Evolutionary conservation across 2,113 vertebrate genomes (phyloP).

Genomic region (Arvicanthis niloticus): DNA sequence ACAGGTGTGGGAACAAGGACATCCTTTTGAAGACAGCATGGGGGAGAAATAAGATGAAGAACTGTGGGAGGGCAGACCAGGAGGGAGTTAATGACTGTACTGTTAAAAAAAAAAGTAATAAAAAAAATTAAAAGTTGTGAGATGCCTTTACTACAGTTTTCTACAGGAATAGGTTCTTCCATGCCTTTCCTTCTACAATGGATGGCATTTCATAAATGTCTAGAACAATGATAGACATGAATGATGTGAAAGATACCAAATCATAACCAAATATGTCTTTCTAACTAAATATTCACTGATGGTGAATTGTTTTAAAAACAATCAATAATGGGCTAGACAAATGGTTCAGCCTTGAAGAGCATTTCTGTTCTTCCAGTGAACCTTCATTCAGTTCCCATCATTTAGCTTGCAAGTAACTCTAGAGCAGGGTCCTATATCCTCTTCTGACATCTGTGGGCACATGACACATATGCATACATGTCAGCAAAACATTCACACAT

Average conservation of each 20-base stretch:
- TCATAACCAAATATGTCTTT: slow-evolving; percentile 2
- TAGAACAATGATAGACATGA: neutral
- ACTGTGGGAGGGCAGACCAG: too few species aligned
- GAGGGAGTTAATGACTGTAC: too few species aligned
- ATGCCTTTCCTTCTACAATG: neutral
- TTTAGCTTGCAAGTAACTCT: neutral
- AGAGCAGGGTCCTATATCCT: neutral
- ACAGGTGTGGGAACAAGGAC: too few species aligned
- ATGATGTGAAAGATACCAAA: neutral
- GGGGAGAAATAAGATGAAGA: too few species aligned
- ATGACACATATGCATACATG: neutral
- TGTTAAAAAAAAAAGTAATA: too few species aligned
- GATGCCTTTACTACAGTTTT: neutral
- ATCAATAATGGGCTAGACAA: neutral
- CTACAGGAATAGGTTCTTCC: neutral
- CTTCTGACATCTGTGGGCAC: neutral
- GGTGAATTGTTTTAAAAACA: neutral
- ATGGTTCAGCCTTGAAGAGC: neutral
- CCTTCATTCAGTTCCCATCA: neutral
- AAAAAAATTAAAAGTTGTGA: too few species aligned
- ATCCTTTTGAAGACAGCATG: too few species aligned
- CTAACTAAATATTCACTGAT: neutral
- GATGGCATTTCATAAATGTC: neutral
- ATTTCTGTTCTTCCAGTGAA: neutral
- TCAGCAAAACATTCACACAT: neutral